Conservation (phyloP, 2,888 invertebrate genomes). For the Pristionchus fissidentatus region DNA sequence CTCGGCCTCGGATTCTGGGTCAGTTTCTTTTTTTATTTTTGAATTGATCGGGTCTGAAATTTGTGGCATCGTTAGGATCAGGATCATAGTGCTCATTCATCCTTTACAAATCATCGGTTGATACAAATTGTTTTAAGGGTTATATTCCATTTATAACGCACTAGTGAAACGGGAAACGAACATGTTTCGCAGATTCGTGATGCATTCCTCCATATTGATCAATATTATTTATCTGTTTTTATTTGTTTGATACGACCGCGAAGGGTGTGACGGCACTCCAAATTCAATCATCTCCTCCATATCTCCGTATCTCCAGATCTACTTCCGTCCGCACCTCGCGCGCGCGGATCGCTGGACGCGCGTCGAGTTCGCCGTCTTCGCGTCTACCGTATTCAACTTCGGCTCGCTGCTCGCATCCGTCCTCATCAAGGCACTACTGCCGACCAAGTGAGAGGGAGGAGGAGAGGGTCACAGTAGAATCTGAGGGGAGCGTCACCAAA, state of each 20-base stretch:
- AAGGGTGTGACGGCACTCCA: background rate
- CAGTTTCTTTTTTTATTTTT: background rate
- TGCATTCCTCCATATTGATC: no score
- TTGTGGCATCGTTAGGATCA: no score
- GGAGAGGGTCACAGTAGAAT: no score
- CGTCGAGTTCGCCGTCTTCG: slow-evolving; percentile 78
- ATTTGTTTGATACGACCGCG: background rate
- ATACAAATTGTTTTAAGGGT: no score
- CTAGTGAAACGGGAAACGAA: no score
- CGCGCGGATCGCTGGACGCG: slow-evolving; percentile 82
- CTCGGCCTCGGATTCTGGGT: slow-evolving; percentile 88
- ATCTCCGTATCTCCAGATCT: slow-evolving; percentile 74
- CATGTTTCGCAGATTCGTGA: no score
- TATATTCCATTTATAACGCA: no score
- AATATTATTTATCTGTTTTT: no score
- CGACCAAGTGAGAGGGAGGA: slow-evolving; percentile 79
- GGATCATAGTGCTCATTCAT: no score
- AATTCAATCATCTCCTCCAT: background rate
- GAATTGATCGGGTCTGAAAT: background rate
- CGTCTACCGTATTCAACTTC: slow-evolving; percentile 86
- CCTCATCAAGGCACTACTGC: slow-evolving; percentile 85
- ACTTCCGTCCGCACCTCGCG: slow-evolving; percentile 84
- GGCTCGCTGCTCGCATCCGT: slow-evolving; percentile 92
- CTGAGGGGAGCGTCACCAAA: background rate
- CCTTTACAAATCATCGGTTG: no score